Evolutionary conservation across 1,140 invertebrate genomes (phyloP), one percentile per base, ranked within the genome.

Genomic region (Drosophila ohnishii): DNA sequence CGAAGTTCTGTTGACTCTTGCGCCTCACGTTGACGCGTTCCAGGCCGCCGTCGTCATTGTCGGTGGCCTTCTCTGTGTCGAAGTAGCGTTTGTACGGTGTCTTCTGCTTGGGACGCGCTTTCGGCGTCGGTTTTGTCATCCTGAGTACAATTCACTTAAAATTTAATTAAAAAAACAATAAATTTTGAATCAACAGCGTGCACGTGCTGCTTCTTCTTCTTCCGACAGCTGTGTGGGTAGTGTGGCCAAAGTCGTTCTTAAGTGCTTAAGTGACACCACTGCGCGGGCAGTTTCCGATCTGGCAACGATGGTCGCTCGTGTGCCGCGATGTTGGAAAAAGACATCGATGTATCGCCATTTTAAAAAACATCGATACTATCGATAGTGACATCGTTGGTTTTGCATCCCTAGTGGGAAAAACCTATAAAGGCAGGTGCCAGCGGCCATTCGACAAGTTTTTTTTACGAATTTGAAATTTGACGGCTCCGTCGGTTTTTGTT

Each of bases 111-210:
- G 62, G 60, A 44, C 79, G 82, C 45, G 22, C 71, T 40, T 82
- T 79, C 2, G 71, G 63, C 79, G 60, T 37, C 25, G 63, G 14
- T 35, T 86, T 86, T 8, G 63, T 62, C 83, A 86, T 85, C 5
- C 35, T 60, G 5, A 3, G 8, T 7, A 7, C 19, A 10, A 14
- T 22, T 19, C 9, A 37, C 4, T 25, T 19, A 42, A 39, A 40
- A 48, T 14, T 0, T 9, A 28, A 8, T 22, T 32, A n/a, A 22
- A 11, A 30, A 62, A 42, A 37, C 28, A 53, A 64, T 53, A 32
- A 8, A 14, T 37, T 32, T 37, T 44, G 4, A 39, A 51, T 58
- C 39, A 57, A 58, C 50, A 74, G 73, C 59, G 59, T 56, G 71
- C 72, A 75, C 72, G 72, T 75, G 72, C 60, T 74, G 51, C 58